Evolutionary conservation across 2,888 invertebrate genomes (phyloP), one percentile per base, ranked within the genome.

Genomic region (Craniophora ligustri): DNA sequence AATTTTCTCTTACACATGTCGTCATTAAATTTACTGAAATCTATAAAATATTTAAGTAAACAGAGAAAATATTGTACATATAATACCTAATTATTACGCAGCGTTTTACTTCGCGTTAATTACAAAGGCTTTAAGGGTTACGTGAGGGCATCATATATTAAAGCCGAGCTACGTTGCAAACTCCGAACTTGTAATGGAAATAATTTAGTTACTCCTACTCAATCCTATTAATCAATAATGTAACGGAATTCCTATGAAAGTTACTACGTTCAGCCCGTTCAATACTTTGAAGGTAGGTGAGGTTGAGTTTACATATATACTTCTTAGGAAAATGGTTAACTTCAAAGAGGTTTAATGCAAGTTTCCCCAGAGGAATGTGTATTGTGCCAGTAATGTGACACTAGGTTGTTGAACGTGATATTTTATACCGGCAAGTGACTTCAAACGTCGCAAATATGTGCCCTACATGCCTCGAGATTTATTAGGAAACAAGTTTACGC

Each of bases 321-420:
- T 18, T n/a, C 11, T 21, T 23, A 23, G 23, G 23, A 23, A 23
- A 23, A 23, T 23, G 3, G 19, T 14, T 14, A 60, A 34, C 23
- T 55, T 47, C 38, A 26, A 60, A 23, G 38, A 31, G 36, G 28
- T 46, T 40, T 54, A 28, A 26, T 21, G 10, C 7, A 16, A 28
- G 40, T 47, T 47, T 3, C 14, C 10, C 23, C 32, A 21, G 10
- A 31, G 48, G 32, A 49, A 49, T 45, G 18, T 60, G 26, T n/a
- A 41, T 28, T 8, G 57, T 60, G 57, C 44, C 15, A 55, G 60
- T 46, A 47, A 55, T 67, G 44, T 58, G 55, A 56, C 53, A 57
- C 50, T 46, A 26, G n/a, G n/a, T n/a, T 46, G 60, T 56, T 44
- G 51, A 55, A 55, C 67, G 57, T 60, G 64, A 63, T 44, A 69